Base-by-base conservation (phyloP, 2,113 vertebrate species). In the Plotosus lineatus region DNA sequence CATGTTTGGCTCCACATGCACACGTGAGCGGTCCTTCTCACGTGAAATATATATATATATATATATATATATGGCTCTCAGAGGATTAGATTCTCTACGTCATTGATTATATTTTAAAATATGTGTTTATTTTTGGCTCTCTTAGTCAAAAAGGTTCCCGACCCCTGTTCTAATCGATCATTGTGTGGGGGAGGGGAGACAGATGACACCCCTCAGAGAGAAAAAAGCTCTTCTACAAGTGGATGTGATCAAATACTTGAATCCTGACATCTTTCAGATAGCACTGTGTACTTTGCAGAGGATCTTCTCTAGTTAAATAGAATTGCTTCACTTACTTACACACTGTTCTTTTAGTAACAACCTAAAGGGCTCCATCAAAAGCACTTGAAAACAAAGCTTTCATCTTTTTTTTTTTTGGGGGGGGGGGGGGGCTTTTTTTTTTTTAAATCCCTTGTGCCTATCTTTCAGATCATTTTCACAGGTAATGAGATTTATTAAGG, bases 401-500 rank as follows among this genome's bases (percentile, higher is more conserved):
- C 28, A 68, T 72, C 55, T 85, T 84, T 83, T 78, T 60, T 63
- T 74, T 31, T n/a, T n/a, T n/a, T n/a, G n/a, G n/a, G n/a, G n/a
- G n/a, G n/a, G n/a, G n/a, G n/a, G n/a, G n/a, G 11, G 50, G 60
- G 15, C 48, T 58, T 56, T 81, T 53, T 78, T 61, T 78, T 79
- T 60, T 68, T 42, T 42, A 14, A 36, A 60, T 66, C 68, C 55
- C 26, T 28, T 48, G 55, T 77, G 31, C 69, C 36, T 68, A 85
- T 78, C 58, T 58, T 58, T 56, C 50, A 82, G 83, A 85, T 85
- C 83, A 85, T 85, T 85, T 85, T 77, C 68, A 84, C 83, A 78
- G 83, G 78, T 85, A 85, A 82, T 82, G 83, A 82, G 79, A 85
- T 85, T 85, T 82, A 69, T 75, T 66, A 82, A 85, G 42, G 42